Percentiles rank a stretch among this genome's conserved stretches.
These are phyloP conservation scores for Megamerina dolium DNA, from an alignment of 2,888 invertebrate genomes.

Conservation along the genomic window DNA sequence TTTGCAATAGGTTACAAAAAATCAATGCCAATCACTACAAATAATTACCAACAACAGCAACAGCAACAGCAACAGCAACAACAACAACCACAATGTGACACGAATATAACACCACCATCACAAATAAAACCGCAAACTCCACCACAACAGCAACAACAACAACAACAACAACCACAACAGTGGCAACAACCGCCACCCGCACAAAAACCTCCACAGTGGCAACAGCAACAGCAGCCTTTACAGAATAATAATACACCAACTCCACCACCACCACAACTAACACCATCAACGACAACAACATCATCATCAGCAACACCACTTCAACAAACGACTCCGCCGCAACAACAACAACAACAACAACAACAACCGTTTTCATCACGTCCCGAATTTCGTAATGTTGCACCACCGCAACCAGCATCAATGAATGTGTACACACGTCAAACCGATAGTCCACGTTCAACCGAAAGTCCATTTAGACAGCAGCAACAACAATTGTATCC, in stretches of 20 bases:
- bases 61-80: slow-evolving; percentile 23
- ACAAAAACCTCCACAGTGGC: slow-evolving; percentile 9
- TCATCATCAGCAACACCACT: slow-evolving; percentile 16
- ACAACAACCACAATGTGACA: too few species aligned
- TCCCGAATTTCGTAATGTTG: slow-evolving; percentile 40
- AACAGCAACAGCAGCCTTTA: slow-evolving; percentile 18
- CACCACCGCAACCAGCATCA: slow-evolving; percentile 37
- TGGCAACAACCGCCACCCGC: slow-evolving; percentile 19
- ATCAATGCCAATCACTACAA: slow-evolving; percentile 18
- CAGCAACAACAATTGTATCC: slow-evolving; percentile 21
- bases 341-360: slow-evolving; percentile 25
- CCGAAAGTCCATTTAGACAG: slow-evolving; percentile 26
- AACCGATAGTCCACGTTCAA: slow-evolving; percentile 34
- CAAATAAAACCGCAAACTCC: too few species aligned
- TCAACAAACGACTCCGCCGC: slow-evolving; percentile 5
- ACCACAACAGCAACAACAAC: slow-evolving; percentile 19
- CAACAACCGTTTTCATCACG: slow-evolving; percentile 23
- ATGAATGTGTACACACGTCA: slow-evolving; percentile 37
- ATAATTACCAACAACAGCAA: slow-evolving; percentile 10
- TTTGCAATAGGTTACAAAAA: slow-evolving; percentile 17
- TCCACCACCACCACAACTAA: slow-evolving; percentile 6
- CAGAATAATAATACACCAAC: too few species aligned
- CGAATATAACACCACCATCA: too few species aligned
- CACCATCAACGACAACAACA: slow-evolving; percentile 27
- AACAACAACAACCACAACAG: slow-evolving; percentile 14